Percentiles rank a stretch among this genome's conserved stretches.
These are phyloP conservation scores for Proterorhinus semilunaris DNA, from an alignment of 2,113 vertebrate genomes.

Conservation along the genomic window DNA sequence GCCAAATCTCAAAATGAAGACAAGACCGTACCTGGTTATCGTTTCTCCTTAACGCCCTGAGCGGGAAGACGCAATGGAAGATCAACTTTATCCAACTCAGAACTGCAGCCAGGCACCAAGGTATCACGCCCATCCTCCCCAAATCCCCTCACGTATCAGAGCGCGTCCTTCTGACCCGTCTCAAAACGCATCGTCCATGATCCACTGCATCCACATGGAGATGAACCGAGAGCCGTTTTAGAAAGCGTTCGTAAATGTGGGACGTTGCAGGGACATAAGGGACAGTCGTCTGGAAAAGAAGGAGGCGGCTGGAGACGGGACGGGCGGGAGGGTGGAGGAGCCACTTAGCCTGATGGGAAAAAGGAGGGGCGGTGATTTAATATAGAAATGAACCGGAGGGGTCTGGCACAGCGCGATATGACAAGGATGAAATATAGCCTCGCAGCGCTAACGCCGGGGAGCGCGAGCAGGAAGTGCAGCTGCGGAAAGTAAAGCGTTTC, in stretches of 20 bases:
- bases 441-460: no score
- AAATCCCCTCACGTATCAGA: slow-evolving; percentile 33
- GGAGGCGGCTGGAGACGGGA: slow-evolving; percentile 29
- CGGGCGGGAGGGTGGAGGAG: slow-evolving; percentile 42
- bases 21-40: slow-evolving; percentile 65
- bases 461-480: no score
- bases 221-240: neutral
- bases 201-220: neutral
- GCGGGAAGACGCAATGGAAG: slow-evolving; percentile 81
- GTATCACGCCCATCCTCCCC: slow-evolving; percentile 76
- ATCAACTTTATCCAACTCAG: slow-evolving; percentile 83
- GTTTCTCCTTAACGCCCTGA: slow-evolving; percentile 57
- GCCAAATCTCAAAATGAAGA: neutral
- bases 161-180: neutral
- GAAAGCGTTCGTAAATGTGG: slow-evolving; percentile 4
- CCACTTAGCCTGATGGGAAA: slow-evolving; percentile 69
- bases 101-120: slow-evolving; percentile 81
- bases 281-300: slow-evolving; percentile 33
- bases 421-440: neutral
- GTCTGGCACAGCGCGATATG: slow-evolving; percentile 2
- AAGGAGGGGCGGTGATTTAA: slow-evolving; percentile 48
- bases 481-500: no score
- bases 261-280: slow-evolving; percentile 63
- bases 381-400: slow-evolving; percentile 29
- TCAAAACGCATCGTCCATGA: neutral